phyloP scores from a whole-genome alignment of 2,797 vertebrate species.

The Carcharodon carcharias region DNA sequence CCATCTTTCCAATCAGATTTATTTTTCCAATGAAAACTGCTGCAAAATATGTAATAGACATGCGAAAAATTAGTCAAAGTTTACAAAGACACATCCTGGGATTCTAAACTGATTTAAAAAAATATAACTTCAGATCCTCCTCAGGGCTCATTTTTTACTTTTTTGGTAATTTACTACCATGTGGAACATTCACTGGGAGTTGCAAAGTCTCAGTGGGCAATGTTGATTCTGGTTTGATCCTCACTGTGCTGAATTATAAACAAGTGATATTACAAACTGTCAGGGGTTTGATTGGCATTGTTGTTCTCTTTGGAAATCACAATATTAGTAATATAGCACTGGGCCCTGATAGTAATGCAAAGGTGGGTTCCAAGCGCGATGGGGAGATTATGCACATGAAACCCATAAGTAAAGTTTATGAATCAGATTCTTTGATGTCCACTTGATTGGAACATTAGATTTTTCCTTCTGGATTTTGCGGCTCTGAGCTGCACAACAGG shows the following conservation, averaged over 20 bases:
- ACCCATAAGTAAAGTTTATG: too few species aligned
- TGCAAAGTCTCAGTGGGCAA: not conserved
- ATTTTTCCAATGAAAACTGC: not conserved
- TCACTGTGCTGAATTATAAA: not conserved
- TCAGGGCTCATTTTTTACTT: not conserved
- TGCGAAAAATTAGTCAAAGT: not conserved
- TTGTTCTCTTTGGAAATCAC: not conserved
- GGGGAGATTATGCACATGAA: not conserved
- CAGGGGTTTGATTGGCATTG: not conserved
- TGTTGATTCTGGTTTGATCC: not conserved
- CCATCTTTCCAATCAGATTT: not conserved
- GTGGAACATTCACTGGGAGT: not conserved
- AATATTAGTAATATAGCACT: not conserved
- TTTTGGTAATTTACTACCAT: not conserved
- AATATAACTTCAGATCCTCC: not conserved
- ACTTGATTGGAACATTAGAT: too few species aligned
- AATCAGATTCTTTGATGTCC: too few species aligned
- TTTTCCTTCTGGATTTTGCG: too few species aligned
- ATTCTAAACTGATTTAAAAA: not conserved
- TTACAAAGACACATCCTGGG: not conserved
- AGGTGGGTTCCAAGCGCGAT: not conserved
- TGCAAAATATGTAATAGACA: not conserved
- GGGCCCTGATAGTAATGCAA: not conserved
- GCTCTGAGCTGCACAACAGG: too few species aligned
- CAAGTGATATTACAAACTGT: not conserved